Evolutionary conservation across 2,113 vertebrate species (phyloP), one percentile per base, ranked within the genome.

Genomic region (Ascaphus truei): DNA sequence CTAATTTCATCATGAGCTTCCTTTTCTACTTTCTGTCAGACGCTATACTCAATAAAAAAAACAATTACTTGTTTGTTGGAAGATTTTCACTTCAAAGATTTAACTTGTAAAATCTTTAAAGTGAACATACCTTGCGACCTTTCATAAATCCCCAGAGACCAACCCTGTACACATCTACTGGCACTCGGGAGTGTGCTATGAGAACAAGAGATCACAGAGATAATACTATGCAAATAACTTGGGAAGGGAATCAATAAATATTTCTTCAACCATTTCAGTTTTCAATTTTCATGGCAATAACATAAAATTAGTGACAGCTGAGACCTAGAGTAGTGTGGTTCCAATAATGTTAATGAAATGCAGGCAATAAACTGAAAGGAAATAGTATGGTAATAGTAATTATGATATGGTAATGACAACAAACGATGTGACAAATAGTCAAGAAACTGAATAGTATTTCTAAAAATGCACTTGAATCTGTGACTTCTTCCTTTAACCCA

Each of bases 241-340:
- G 67, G 67, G 52, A 22, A 4, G 16, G 47, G 52, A 71, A 61
- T 61, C 67, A 71, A 71, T 71, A 71, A 71, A 71, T 61, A 61
- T 71, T 52, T 61, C 50, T 71, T 71, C 57, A 60, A 25, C 45
- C 23, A 33, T 61, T 71, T 31, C 45, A 61, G 67, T 58, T 61
- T 71, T 61, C 67, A 71, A 71, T 71, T 71, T 71, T 71, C 45
- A 58, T 41, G 47, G 67, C 56, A 71, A 71, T 71, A 61, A 71
- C 47, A 36, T 47, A 31, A 68, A 68, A 68, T 68, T 68, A 68
- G 34, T 39, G 45, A 71, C 67, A 71, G 67, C 67, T 71, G 67
- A 71, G 56, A 41, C 67, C 67, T 71, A 20, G 16, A 31, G 1
- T 39, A 50, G 45, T 39, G 67, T 51, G 33, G 56, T 25, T 61